phyloP scores from a whole-genome alignment of 2,888 invertebrate genomes.

The Acrobeloides nanus region DNA sequence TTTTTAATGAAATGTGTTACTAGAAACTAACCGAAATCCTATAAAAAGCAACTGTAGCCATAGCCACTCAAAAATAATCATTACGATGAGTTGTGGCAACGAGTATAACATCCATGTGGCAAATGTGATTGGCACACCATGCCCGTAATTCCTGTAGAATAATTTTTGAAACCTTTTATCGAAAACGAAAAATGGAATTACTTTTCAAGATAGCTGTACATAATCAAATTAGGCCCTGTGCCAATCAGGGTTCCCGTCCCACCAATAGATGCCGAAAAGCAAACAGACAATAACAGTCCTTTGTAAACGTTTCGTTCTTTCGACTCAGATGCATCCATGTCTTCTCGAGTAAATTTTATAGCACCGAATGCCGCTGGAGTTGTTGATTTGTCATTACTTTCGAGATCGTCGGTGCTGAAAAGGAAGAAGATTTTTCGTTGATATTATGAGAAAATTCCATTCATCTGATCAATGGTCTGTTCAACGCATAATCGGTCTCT shows the following conservation, averaged over 20 bases:
- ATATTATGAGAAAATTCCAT: neutral
- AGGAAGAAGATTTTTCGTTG: neutral
- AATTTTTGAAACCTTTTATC: conserved; percentile 4
- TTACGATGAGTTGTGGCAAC: conserved; percentile 23
- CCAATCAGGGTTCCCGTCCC: conserved; percentile 57
- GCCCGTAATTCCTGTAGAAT: conserved; percentile 14
- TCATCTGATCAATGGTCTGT: no score
- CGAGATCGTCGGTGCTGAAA: no score
- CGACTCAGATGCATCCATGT: conserved; percentile 11
- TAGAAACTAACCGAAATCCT: conserved; percentile 27
- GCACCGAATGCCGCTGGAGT: no score
- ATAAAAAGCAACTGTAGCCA: conserved; percentile 48
- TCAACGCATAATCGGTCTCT: no score
- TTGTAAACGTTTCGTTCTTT: conserved; percentile 18
- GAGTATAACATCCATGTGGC: conserved; percentile 32
- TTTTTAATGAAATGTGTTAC: neutral
- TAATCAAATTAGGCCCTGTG: conserved; percentile 56
- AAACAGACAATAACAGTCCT: conserved; percentile 39
- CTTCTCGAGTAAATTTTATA: no score
- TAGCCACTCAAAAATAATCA: conserved; percentile 52
- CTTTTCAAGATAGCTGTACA: conserved; percentile 54
- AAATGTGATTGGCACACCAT: conserved; percentile 23
- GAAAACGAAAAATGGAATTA: conserved; percentile 10
- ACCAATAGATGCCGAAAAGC: conserved; percentile 55
- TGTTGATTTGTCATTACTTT: no score